Evolutionary conservation across 2,888 invertebrate genomes (phyloP), one percentile per base, ranked within the genome.

Genomic region (Eupithecia pulchellata): DNA sequence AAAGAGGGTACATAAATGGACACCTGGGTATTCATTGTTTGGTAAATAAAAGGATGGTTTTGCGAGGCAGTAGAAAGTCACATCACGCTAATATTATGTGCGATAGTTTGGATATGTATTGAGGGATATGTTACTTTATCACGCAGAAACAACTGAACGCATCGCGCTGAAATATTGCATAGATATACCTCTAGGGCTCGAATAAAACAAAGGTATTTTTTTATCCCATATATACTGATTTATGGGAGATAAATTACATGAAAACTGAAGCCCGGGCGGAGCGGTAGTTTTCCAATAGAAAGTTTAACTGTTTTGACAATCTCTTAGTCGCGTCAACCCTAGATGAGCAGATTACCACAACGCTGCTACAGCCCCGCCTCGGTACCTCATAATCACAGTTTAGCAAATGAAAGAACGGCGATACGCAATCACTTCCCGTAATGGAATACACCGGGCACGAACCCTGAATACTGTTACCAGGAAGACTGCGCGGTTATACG

Each of bases 341-440:
- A 36, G 13, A 14, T 8, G 1, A 13, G 34, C 42, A 67, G 42
- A 64, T 62, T 25, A 66, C 58, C 57, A 55, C 55, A 66, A 27
- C 62, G 63, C 42, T 36, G 47, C 60, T 42, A 42, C 17, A 39
- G 25, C 58, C 63, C 20, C 84, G 83, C 85, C 84, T 82, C 82
- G 74, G 82, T 82, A 84, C 81, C 84, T 85, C 76, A 81, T 89
- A 90, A 91, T 90, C 82, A 88, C 86, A 85, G 86, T 86, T 88
- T 83, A 81, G 82, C 86, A 80, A 88, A 90, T 89, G 86, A 88
- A 90, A 89, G 85, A 87, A 86, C 87, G 84, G 84, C 82, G 82
- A 75, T 76, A 81, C 78, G 79, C 84, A 83, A 86, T 87, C 85
- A 81, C 86, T 84, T 84, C 84, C 82, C 76, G 82, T 87, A 91